Base-by-base conservation (phyloP, 2,113 vertebrate genomes). In the Semnornis frantzii region DNA sequence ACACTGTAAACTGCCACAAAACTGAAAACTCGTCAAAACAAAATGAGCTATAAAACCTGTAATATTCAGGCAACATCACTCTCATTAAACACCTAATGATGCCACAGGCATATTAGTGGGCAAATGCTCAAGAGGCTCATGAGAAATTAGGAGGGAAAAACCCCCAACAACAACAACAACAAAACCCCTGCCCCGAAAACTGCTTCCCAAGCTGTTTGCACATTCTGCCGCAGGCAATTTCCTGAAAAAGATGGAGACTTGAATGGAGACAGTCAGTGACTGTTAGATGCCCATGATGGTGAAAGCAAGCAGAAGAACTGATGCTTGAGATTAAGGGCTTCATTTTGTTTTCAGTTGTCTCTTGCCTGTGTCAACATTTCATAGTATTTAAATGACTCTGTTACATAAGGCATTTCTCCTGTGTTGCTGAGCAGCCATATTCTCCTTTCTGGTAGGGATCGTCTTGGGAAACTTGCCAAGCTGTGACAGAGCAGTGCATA, bases 41-140 rank as follows among this genome's bases (percentile, higher is more conserved):
- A 94, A 95, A 94, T 44, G 76, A 95, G 72, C 95, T 87, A 85
- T 75, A 95, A 92, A 84, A 85, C 14, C 74, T 95, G 6, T 76
- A 89, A 93, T 82, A 88, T 72, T 91, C 85, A 91, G 74, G 82
- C 79, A 95, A 73, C 39, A 8, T 83, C 91, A 81, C 73, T 95
- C 75, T 96, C 95, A 97, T 95, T 94, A 95, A 97, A 95, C 87
- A 95, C 93, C 96, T 95, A 95, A 95, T 91, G 93, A 95, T 96
- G 91, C 91, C 96, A 93, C 85, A 83, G 95, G 91, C 95, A 85
- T 80, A 78, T 74, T 83, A 92, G 85, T 81, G 27, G 54, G 54
- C 48, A 94, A 96, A 95, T 74, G 48, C 93, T 93, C 95, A 77
- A 33, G 78, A 91, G 92, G 55, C 80, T 92, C 52, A 59, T 19